Percentiles rank a stretch among this genome's conserved stretches.
Evolutionary conservation across 1,140 invertebrate species (phyloP).

Genomic region (Heliconius hermathena): DNA sequence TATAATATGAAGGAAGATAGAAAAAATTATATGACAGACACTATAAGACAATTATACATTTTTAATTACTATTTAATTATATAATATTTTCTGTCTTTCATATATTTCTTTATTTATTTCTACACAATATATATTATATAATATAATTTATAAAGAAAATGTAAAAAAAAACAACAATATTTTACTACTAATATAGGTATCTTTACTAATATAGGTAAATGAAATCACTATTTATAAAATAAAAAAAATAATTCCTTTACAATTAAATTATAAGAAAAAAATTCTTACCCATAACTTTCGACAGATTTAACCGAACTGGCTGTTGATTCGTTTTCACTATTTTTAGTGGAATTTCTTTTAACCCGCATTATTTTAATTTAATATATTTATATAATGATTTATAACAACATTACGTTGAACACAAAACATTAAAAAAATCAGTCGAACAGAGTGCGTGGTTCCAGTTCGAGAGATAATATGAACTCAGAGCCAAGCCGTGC

Average conservation of each 20-base stretch:
- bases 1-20: no score
- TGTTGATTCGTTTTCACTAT: constrained; percentile 50
- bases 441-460: not conserved
- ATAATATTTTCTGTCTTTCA: no score
- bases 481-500: not conserved
- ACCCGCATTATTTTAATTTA: constrained; percentile 45
- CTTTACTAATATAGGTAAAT: no score
- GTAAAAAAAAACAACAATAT: no score
- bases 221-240: no score
- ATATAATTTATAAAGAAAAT: no score
- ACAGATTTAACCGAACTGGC: constrained; percentile 58
- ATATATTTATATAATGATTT: not conserved
- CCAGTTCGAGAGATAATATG: not conserved
- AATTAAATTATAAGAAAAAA: constrained; percentile 1
- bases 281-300: constrained; percentile 64
- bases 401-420: not conserved
- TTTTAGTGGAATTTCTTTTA: constrained; percentile 36
- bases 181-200: no score
- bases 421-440: not conserved
- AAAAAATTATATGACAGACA: no score
- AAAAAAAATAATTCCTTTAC: not conserved
- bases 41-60: no score
- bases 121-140: no score
- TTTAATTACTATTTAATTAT: no score
- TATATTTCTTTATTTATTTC: no score